Evolutionary conservation across 2,888 invertebrate species (phyloP).

Genomic region (Apamea anceps): DNA sequence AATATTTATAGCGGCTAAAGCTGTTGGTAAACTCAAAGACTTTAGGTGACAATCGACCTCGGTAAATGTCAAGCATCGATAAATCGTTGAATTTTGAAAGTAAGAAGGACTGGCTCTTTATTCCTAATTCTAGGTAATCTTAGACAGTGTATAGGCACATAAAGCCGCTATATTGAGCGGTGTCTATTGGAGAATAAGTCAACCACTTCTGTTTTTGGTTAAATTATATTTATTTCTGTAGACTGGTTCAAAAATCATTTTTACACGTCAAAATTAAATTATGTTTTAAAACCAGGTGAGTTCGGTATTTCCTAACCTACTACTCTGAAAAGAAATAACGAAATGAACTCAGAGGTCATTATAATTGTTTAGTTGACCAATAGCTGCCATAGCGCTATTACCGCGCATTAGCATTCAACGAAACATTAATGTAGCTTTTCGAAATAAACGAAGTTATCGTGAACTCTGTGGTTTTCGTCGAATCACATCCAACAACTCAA

Average conservation of each 20-base stretch:
- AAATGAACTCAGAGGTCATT: too few species aligned
- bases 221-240: background rate
- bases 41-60: conserved; percentile 4
- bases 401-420: too few species aligned
- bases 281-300: background rate
- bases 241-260: background rate
- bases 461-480: too few species aligned
- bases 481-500: too few species aligned
- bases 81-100: background rate
- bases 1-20: conserved; percentile 17
- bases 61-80: background rate
- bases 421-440: too few species aligned
- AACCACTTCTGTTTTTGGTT: background rate
- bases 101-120: background rate
- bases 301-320: background rate
- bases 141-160: background rate
- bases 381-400: too few species aligned
- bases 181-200: background rate
- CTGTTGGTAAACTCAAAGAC: background rate
- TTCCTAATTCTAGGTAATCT: too few species aligned
- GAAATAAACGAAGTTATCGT: too few species aligned
- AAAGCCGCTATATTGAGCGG: background rate
- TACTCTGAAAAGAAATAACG: too few species aligned
- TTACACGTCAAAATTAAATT: too few species aligned
- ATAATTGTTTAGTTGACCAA: too few species aligned